Evolutionary conservation across 2,888 invertebrate genomes (phyloP).

Genomic region (Caenorhabditis plicata): DNA sequence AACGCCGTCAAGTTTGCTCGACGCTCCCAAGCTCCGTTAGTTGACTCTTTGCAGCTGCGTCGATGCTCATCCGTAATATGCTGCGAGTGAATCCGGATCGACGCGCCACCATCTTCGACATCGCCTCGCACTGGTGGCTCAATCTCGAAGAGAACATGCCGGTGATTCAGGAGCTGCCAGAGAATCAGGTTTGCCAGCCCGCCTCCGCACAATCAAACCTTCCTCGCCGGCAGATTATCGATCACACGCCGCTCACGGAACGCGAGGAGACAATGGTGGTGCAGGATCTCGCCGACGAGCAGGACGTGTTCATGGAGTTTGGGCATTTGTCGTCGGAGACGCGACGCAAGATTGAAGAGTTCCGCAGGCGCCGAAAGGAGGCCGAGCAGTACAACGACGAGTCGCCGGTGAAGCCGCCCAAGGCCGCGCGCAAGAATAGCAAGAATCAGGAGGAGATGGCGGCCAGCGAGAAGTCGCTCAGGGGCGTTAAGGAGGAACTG

Average conservation of each 20-base stretch:
- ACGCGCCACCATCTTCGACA: slow-evolving; percentile 87
- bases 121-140: slow-evolving; percentile 96
- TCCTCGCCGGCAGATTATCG: slow-evolving; percentile 50
- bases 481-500: slow-evolving; percentile 38
- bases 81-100: slow-evolving; percentile 86
- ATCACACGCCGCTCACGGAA: slow-evolving; percentile 64
- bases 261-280: slow-evolving; percentile 64
- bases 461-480: slow-evolving; percentile 57
- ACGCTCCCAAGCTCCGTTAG: not conserved
- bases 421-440: slow-evolving; percentile 42
- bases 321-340: slow-evolving; percentile 56
- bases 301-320: slow-evolving; percentile 66
- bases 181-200: slow-evolving; percentile 57
- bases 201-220: not conserved
- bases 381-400: slow-evolving; percentile 65
- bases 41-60: slow-evolving; percentile 75
- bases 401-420: slow-evolving; percentile 62
- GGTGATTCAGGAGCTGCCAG: slow-evolving; percentile 64
- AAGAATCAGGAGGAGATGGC: slow-evolving; percentile 48
- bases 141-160: slow-evolving; percentile 71
- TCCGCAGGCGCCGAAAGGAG: slow-evolving; percentile 63
- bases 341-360: slow-evolving; percentile 64
- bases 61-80: slow-evolving; percentile 89
- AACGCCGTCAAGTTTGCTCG: slow-evolving; percentile 74
- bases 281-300: slow-evolving; percentile 65